Evolutionary conservation across 1,140 invertebrate genomes (phyloP).

Genomic region (Cyclargus thomasi): DNA sequence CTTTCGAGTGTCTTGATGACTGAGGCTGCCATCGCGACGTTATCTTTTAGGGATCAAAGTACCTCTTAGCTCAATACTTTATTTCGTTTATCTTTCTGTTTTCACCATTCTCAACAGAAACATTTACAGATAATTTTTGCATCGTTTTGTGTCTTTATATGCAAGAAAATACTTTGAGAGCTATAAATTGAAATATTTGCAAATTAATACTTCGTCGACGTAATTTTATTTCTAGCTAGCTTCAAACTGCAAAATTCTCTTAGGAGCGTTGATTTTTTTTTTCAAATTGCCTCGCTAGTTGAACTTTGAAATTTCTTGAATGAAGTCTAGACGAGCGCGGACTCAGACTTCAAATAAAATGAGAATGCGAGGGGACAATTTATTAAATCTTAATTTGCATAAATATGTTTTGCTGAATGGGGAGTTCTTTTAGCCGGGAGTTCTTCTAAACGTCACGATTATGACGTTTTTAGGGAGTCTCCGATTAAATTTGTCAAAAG

Average conservation of each 20-base stretch:
- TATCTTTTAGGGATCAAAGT: too few relatives aligned
- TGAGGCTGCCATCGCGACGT: too few relatives aligned
- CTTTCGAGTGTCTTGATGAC: too few relatives aligned
- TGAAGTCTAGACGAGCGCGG: not conserved
- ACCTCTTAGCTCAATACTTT: too few relatives aligned
- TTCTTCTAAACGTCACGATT: not conserved
- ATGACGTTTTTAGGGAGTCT: not conserved
- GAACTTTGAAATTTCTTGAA: constrained; percentile 11
- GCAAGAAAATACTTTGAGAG: too few relatives aligned
- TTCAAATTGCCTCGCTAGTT: not conserved
- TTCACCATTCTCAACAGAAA: too few relatives aligned
- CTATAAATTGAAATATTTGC: too few relatives aligned
- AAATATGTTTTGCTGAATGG: constrained; percentile 1
- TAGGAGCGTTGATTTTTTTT: not conserved
- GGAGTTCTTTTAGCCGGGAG: not conserved
- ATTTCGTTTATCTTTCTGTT: too few relatives aligned
- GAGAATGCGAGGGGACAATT: constrained; percentile 7
- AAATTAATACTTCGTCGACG: too few relatives aligned
- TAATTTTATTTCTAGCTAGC: not conserved
- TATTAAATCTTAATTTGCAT: constrained; percentile 14
- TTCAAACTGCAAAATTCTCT: not conserved
- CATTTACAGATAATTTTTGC: too few relatives aligned
- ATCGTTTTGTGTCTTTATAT: too few relatives aligned
- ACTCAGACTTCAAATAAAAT: not conserved
- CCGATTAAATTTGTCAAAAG: constrained; percentile 1